Evolutionary conservation across 2,797 vertebrate species (phyloP).

Genomic region (Heteromormyrus szaboi): DNA sequence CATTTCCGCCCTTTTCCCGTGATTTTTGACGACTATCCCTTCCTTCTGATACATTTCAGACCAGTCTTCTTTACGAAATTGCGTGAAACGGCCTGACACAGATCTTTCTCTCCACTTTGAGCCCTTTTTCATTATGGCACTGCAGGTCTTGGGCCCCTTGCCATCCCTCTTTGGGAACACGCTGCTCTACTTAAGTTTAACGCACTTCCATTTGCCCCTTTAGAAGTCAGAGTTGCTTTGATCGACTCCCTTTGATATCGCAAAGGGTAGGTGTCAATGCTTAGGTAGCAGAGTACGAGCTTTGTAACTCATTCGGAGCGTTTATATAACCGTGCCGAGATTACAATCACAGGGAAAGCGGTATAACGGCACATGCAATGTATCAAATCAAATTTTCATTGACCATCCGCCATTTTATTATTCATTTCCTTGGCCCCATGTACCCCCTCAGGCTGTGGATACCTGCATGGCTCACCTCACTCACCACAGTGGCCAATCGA

Average conservation of each 20-base stretch:
- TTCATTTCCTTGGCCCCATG: not conserved
- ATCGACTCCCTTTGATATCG: conserved; percentile 4
- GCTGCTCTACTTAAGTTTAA: conserved; percentile 11
- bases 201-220: not conserved
- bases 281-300: not conserved
- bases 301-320: not conserved
- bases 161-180: not conserved
- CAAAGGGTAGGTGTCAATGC: not conserved
- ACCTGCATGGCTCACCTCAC: not conserved
- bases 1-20: not conserved
- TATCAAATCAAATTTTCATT: not conserved
- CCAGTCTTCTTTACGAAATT: not conserved
- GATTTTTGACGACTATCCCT: not conserved
- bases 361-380: not conserved
- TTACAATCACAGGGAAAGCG: not conserved
- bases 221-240: not conserved
- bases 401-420: not conserved
- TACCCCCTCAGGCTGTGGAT: not conserved
- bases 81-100: not conserved
- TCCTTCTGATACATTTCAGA: not conserved
- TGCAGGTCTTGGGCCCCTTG: not conserved
- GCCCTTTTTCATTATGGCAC: not conserved
- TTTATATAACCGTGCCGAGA: not conserved
- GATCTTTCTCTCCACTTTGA: not conserved
- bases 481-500: not conserved